phyloP scores from a whole-genome alignment of 2,113 vertebrate species.

The Cinclus mexicanus region DNA sequence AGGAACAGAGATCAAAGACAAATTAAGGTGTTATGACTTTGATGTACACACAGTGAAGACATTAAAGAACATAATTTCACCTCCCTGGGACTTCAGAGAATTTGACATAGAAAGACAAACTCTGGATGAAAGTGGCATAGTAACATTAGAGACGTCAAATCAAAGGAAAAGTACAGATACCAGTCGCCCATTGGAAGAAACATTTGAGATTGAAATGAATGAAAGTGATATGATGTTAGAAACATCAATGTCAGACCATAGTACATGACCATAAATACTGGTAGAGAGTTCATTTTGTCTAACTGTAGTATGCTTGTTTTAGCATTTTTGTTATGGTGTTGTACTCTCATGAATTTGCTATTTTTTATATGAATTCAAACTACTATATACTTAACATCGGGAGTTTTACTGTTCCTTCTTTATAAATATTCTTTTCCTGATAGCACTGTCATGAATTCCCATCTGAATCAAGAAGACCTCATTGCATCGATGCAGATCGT shows the following conservation, averaged over 20 bases:
- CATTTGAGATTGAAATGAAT: conserved; percentile 95
- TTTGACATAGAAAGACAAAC: conserved; percentile 82
- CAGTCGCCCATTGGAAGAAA: conserved; percentile 83
- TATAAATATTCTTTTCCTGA: not conserved
- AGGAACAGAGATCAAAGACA: conserved; percentile 97
- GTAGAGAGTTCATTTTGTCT: not conserved
- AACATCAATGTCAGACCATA: conserved; percentile 95
- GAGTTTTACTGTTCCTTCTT: not conserved
- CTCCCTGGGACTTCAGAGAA: conserved; percentile 83
- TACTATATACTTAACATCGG: not conserved
- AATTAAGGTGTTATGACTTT: conserved; percentile 86
- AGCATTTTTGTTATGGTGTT: conserved; percentile 54
- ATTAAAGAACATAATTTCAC: conserved; percentile 93
- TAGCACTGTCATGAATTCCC: not conserved
- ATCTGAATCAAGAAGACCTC: not conserved
- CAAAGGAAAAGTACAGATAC: conserved; percentile 85
- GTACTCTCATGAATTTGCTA: conserved; percentile 41
- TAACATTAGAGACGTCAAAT: conserved; percentile 83
- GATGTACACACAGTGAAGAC: conserved; percentile 88
- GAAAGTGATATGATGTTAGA: conserved; percentile 98
- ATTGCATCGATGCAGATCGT: not conserved
- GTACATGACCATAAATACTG: conserved; percentile 75
- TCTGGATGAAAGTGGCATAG: conserved; percentile 82
- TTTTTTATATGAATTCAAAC: conserved; percentile 56
- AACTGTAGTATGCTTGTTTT: conserved; percentile 29